Evolutionary conservation across 2,113 vertebrate genomes (phyloP).

Genomic region (Cercopithecus mona): DNA sequence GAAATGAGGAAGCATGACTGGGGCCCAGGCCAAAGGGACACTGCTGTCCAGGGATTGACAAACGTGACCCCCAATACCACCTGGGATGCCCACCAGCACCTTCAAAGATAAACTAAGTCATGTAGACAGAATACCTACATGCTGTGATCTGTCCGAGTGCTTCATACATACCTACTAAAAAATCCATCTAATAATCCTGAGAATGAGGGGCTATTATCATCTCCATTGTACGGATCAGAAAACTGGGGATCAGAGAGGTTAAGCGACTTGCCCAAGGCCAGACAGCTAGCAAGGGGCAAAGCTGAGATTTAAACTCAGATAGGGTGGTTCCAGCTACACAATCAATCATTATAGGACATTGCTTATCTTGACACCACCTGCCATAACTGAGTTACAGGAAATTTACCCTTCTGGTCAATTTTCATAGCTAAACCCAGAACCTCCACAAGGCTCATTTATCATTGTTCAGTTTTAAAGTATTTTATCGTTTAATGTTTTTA

Average conservation of each 20-base stretch:
- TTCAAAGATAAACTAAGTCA: background rate
- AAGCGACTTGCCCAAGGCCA: too few relatives aligned
- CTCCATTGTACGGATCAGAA: background rate
- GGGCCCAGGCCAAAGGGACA: background rate
- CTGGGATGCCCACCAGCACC: background rate
- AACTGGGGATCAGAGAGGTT: too few relatives aligned
- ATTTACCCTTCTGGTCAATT: too few relatives aligned
- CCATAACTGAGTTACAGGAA: too few relatives aligned
- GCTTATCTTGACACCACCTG: background rate
- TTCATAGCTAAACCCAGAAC: too few relatives aligned
- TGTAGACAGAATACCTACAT: background rate
- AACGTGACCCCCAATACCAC: background rate
- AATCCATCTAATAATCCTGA: background rate
- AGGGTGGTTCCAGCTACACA: too few relatives aligned
- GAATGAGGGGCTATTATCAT: background rate
- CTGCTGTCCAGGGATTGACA: background rate
- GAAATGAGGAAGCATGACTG: background rate
- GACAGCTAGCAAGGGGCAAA: too few relatives aligned
- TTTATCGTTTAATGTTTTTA: too few relatives aligned
- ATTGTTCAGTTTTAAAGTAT: too few relatives aligned
- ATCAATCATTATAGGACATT: background rate
- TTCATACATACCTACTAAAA: background rate
- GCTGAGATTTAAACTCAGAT: background rate
- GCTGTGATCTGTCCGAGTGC: background rate
- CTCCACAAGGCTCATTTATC: too few relatives aligned